Evolutionary conservation across 2,113 vertebrate genomes (phyloP).

Genomic region (Petaurus breviceps): DNA sequence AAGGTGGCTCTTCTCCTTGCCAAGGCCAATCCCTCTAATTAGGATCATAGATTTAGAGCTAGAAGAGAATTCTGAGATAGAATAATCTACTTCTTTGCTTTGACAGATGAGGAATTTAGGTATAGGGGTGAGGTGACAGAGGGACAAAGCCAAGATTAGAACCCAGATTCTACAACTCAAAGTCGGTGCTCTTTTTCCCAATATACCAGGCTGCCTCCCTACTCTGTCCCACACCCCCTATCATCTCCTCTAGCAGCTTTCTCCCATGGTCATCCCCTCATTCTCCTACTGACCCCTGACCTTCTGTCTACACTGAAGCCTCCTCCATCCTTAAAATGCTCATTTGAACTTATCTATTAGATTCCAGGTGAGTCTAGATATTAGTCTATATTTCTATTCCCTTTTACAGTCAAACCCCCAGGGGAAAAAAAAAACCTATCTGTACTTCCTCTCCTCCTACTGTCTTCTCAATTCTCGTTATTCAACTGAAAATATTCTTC

Average conservation of each 20-base stretch:
- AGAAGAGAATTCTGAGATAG: background rate
- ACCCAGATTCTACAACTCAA: background rate
- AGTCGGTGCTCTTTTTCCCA: background rate
- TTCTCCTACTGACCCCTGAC: background rate
- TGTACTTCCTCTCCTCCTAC: background rate
- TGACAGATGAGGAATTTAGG: background rate
- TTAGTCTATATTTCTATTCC: background rate
- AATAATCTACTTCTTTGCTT: background rate
- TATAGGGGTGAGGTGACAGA: background rate
- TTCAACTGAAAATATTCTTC: background rate
- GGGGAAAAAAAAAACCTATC: background rate
- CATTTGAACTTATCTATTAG: background rate
- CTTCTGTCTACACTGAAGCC: background rate
- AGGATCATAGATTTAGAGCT: background rate
- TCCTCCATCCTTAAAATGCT: background rate
- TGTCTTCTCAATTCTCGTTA: background rate
- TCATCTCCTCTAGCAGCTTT: background rate
- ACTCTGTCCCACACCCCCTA: background rate
- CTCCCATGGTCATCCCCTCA: background rate
- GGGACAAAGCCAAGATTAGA: background rate
- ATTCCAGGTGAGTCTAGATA: background rate
- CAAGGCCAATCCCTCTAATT: background rate
- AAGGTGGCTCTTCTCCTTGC: background rate
- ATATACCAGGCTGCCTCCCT: background rate
- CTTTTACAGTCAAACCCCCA: background rate